Evolutionary conservation across 1,140 invertebrate species (phyloP), one percentile per base, ranked within the genome.

Genomic region (Reticulitermes speratus): DNA sequence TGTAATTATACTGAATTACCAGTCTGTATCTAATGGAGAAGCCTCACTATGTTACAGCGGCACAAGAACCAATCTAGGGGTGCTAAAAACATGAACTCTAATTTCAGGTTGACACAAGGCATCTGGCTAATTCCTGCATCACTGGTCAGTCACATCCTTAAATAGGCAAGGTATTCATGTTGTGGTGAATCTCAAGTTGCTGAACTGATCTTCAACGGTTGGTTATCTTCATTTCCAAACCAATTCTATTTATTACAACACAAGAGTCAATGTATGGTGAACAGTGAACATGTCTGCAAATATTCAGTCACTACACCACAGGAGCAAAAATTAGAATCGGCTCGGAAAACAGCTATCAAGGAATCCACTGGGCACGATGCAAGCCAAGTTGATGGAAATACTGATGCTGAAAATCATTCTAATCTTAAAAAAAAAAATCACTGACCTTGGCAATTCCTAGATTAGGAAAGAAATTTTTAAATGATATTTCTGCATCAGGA

Each of bases 201-300:
- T 75, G 25, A 25, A 75, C 7, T 30, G 65, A 75, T 75, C 65
- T 75, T 75, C 65, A 75, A 8, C 2, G 25, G 25, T 75, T 75
- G 65, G n/a, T 75, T 30, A 75, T 75, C 65, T 75, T 75, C 65
- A 75, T 75, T 75, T 75, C 65, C 25, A 75, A 75, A 75, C 65
- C 65, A 75, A 75, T 75, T 75, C 65, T 75, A 75, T 75, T 75
- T 75, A 25, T 75, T 75, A 75, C 25, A 75, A 75, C 25, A 75
- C 25, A 75, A 30, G 65, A 75, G n/a, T 75, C n/a, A 12, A 55
- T 16, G 19, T 55, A 55, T 30, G n/a, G 25, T 75, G n/a, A 75
- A 75, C 25, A 30, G n/a, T n/a, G n/a, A 75, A 75, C 65, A 75
- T 75, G 65, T 25, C 14, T 75, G 52, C 65, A 75, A 30, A 75